Conservation (phyloP, 2,888 invertebrate species). For the Gerris lacustris region DNA sequence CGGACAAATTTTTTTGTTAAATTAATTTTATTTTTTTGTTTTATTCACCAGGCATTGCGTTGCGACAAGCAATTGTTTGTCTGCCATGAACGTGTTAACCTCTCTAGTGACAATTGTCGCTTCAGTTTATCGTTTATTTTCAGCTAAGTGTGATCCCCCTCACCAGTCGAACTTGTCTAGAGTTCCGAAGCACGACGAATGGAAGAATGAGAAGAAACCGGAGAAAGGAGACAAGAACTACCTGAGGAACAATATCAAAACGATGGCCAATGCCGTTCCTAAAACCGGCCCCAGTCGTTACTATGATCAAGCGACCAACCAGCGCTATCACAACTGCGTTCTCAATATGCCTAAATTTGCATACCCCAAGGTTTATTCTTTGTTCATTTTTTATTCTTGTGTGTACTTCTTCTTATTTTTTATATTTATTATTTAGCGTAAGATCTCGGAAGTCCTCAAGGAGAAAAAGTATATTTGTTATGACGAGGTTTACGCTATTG, state of each 20-base stretch:
- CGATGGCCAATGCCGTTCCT: conserved; percentile 49
- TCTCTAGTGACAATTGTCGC: too few species aligned
- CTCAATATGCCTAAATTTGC: conserved; percentile 45
- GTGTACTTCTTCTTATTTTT: neutral
- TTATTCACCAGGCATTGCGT: too few species aligned
- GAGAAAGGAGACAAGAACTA: conserved; percentile 35
- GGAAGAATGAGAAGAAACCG: conserved; percentile 36
- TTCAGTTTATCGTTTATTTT: conserved; percentile 5
- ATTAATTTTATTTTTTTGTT: too few species aligned
- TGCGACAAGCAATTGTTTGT: too few species aligned
- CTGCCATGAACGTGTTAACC: too few species aligned
- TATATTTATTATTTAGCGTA: neutral
- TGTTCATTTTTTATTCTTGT: neutral
- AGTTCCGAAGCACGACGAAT: conserved; percentile 29
- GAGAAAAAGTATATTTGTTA: too few species aligned
- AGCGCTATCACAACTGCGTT: conserved; percentile 49
- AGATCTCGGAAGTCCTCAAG: neutral
- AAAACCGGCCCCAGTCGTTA: conserved; percentile 45
- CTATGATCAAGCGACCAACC: conserved; percentile 50
- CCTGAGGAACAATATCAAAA: conserved; percentile 32
- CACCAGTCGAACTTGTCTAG: conserved; percentile 26
- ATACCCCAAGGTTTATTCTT: conserved; percentile 41
- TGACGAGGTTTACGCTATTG: too few species aligned
- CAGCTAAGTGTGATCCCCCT: conserved; percentile 36
- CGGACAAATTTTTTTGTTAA: too few species aligned